These are phyloP conservation scores for Hypolimnas misippus DNA, from an alignment of 2,888 invertebrate species.

Conservation along the genomic window DNA sequence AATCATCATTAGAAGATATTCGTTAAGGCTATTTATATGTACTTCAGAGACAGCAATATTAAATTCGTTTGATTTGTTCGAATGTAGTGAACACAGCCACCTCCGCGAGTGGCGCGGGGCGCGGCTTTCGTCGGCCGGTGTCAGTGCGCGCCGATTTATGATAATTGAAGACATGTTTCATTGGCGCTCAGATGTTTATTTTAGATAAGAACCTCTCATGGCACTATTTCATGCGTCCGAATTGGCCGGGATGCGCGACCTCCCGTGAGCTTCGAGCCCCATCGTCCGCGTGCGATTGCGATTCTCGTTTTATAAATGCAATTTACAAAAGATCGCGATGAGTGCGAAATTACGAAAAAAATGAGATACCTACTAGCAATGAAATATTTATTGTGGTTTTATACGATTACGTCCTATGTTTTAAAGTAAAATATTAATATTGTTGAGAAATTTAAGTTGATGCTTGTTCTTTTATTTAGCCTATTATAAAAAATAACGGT, in stretches of 20 bases:
- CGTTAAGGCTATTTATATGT: constrained; percentile 44
- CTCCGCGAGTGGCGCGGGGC: constrained; percentile 61
- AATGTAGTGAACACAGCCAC: constrained; percentile 56
- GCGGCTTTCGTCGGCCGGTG: constrained; percentile 72
- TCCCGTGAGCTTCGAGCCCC: constrained; percentile 64
- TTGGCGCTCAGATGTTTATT: constrained; percentile 82
- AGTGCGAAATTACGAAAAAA: constrained; percentile 67
- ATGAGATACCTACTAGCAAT: no score
- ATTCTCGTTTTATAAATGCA: constrained; percentile 69
- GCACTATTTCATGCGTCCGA: constrained; percentile 81
- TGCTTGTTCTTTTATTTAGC: background rate
- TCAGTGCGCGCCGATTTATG: constrained; percentile 81
- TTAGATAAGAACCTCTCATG: constrained; percentile 78
- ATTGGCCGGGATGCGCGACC: constrained; percentile 76
- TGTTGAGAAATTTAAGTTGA: background rate
- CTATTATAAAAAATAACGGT: constrained; percentile 13
- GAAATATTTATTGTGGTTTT: no score
- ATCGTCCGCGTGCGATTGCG: constrained; percentile 67
- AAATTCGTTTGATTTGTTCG: constrained; percentile 61
- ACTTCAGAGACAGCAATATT: constrained; percentile 50
- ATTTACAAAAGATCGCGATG: constrained; percentile 65
- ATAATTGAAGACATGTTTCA: constrained; percentile 84
- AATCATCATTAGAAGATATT: constrained; percentile 26
- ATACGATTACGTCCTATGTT: no score
- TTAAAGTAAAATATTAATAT: background rate